Base-by-base conservation (phyloP, 2,888 invertebrate species). In the Ectropis crepuscularia region DNA sequence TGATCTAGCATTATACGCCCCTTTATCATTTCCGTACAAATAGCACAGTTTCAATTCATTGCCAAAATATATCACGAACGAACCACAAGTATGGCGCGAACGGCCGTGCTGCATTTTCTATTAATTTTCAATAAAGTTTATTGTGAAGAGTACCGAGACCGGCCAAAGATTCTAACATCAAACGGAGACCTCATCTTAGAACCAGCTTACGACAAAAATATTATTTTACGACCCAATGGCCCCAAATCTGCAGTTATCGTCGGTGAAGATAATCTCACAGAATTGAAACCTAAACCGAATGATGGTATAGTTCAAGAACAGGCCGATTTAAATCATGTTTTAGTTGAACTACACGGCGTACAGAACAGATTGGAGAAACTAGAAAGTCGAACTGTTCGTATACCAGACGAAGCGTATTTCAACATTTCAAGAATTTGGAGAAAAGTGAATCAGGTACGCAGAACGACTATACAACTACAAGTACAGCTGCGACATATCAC, bases 121-220 rank as follows among this genome's bases (percentile, higher is more conserved):
- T 57, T 86, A 50, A 61, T 80, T 37, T 68, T 81, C 53, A 72
- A 79, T 51, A 72, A 74, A 61, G 68, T 85, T 6, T 74, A 86
- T 37, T 81, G 90, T 80, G 86, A 89, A 96, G 96, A 81, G 94
- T 96, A 69, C 87, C 94, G 77, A 89, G 96, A 78, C 79, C 94
- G 92, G 59, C 88, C 92, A 2, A 89, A 86, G 77, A 80, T 94
- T 95, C 74, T 93, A 93, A 80, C 89, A 38, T 71, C 74, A 2
- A 94, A 97, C 90, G 98, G 98, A 48, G 95, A 98, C 86, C 93
- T 99, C 37, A 94, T 96, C 70, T 94, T 99, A 62, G 94, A 96
- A 77, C 95, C 97, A 36, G 97, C 96, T 0, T 90, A 93, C 57
- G 95, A 96, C 77, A 96, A 95, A 80, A 97, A 96, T 83, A 96